Evolutionary conservation across 2,113 vertebrate species (phyloP), one percentile per base, ranked within the genome.

Genomic region (Xiphophorus couchianus): DNA sequence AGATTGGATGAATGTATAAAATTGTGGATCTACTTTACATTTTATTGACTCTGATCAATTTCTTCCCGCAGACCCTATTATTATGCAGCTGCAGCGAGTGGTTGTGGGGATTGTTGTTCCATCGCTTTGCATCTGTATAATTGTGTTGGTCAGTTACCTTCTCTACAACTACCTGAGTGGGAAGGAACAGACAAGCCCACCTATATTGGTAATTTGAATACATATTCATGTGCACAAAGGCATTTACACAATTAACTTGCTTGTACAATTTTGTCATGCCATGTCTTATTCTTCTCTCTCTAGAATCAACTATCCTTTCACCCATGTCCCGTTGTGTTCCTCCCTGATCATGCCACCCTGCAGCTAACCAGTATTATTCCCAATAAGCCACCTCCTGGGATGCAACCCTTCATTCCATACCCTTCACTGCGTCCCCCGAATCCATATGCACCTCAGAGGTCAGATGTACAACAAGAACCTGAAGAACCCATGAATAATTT

Each of bases 81-180:
- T 73, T 67, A 80, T 17, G 19, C 87, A 87, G 39, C 70, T 91
- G 65, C 28, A 68, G 69, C 39, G 0, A 39, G 64, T 87, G 28
- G 19, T 89, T 80, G 66, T 91, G 76, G 83, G 84, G 39, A 85
- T 90, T 65, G 70, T 84, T 7, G 83, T 91, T 31, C 75, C 88
- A 19, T 39, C 28, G 22, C 19, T 86, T 62, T 89, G 80, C 62
- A 10, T 91, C 2, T 78, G 82, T 76, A 5, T 78, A 3, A 29
- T 91, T 15, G 6, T 42, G 28, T 70, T 88, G 74, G 35, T 60
- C 25, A 72, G 71, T 42, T 91, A 85, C 80, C 1, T 87, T 51
- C 86, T 92, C 31, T 42, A 80, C 68, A 63, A 70, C 65, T 91
- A 91, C 68, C 61, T 93, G 67, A 65, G n/a, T 1, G 93, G 88